Conservation (phyloP, 2,113 vertebrate genomes). For the Microcebus jonahi region DNA sequence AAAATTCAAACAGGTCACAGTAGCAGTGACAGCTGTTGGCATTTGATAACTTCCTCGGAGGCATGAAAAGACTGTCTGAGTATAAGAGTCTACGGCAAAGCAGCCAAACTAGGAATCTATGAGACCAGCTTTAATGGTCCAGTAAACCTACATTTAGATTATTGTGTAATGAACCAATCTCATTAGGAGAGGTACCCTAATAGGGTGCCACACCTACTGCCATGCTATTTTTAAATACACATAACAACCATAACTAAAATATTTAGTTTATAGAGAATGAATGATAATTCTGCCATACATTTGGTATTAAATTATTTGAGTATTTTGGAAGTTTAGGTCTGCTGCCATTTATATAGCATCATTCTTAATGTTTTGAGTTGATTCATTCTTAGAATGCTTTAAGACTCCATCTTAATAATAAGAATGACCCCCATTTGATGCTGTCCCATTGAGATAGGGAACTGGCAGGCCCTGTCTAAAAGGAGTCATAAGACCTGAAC, state of each 20-base stretch:
- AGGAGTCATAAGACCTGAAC: too few relatives aligned
- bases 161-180: constrained; percentile 10
- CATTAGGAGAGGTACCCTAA: not conserved
- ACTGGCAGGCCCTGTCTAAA: too few relatives aligned
- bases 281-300: not conserved
- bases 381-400: not conserved
- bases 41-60: constrained; percentile 57
- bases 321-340: not conserved
- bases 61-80: constrained; percentile 52
- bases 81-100: constrained; percentile 54
- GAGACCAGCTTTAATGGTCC: constrained; percentile 7
- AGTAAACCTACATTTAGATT: constrained; percentile 16
- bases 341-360: not conserved
- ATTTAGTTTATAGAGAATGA: not conserved
- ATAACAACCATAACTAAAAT: not conserved
- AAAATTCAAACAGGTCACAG: constrained; percentile 18
- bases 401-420: not conserved
- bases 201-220: fast-evolving
- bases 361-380: not conserved
- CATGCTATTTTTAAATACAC: not conserved
- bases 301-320: not conserved
- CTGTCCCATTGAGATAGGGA: not conserved
- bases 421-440: not conserved
- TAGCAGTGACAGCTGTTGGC: constrained; percentile 56
- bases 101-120: not conserved